Evolutionary conservation across 1,140 invertebrate species (phyloP).

Genomic region (Drosophila nasuta): DNA sequence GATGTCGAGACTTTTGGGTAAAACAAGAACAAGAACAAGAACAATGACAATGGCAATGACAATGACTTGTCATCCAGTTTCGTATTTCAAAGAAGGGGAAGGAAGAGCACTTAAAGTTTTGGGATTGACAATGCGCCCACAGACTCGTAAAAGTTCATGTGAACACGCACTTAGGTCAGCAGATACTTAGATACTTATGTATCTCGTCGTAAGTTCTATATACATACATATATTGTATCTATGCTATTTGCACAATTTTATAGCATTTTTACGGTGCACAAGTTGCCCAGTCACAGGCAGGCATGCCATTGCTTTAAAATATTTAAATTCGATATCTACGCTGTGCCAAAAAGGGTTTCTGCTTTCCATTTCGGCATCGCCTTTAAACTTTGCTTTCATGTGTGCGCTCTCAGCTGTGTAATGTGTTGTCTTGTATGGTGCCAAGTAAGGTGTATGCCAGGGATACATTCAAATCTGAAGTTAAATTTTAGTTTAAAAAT

Average conservation of each 20-base stretch:
- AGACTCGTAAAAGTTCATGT: slow-evolving; percentile 55
- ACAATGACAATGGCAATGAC: slow-evolving; percentile 27
- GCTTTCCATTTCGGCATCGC: slow-evolving; percentile 16
- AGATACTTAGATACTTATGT: slow-evolving; percentile 54
- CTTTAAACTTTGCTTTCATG: slow-evolving; percentile 21
- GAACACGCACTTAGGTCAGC: slow-evolving; percentile 27
- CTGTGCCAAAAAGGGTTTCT: slow-evolving; percentile 13
- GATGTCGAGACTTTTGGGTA: not conserved
- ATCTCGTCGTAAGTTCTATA: slow-evolving; percentile 31
- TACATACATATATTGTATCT: slow-evolving; percentile 49
- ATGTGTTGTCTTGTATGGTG: slow-evolving; percentile 38
- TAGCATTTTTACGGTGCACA: slow-evolving; percentile 76
- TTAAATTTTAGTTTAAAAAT: not conserved
- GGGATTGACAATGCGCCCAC: slow-evolving; percentile 44
- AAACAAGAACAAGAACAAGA: slow-evolving; percentile 13
- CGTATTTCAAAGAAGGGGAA: slow-evolving; percentile 5
- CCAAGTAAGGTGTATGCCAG: slow-evolving; percentile 31
- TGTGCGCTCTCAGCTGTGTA: slow-evolving; percentile 67
- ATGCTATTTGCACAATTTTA: slow-evolving; percentile 76
- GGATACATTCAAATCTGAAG: not conserved
- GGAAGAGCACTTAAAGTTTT: slow-evolving; percentile 43
- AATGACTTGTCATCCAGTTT: slow-evolving; percentile 37
- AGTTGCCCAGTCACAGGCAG: slow-evolving; percentile 51
- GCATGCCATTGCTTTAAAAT: slow-evolving; percentile 61
- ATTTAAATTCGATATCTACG: slow-evolving; percentile 73